These are phyloP conservation scores for Mormyrus lacerda DNA, from an alignment of 2,113 vertebrate species.

Conservation along the genomic window DNA sequence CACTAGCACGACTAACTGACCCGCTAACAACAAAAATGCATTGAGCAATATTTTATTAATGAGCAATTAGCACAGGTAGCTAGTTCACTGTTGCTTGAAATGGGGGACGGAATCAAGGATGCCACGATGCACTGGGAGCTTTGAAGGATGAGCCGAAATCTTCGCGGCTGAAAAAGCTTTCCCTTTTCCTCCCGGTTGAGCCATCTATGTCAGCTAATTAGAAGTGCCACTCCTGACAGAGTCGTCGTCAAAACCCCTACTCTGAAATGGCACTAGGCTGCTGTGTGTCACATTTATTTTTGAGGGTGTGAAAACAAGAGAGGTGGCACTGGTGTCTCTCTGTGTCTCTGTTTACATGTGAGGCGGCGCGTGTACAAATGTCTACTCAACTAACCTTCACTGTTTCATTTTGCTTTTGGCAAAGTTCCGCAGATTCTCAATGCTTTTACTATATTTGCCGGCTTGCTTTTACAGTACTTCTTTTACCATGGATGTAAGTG, in stretches of 20 bases:
- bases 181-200: constrained; percentile 35
- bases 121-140: not conserved
- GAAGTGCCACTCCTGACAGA: constrained; percentile 48
- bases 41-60: not conserved
- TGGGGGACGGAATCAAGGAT: not conserved
- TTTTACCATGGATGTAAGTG: not conserved
- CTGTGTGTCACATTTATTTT: constrained; percentile 47
- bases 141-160: not conserved
- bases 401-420: constrained; percentile 6
- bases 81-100: not conserved
- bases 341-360: constrained; percentile 25
- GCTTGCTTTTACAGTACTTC: not conserved
- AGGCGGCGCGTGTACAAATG: constrained; percentile 23
- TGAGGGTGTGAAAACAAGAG: constrained; percentile 48
- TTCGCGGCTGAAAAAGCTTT: constrained; percentile 28
- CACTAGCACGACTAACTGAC: not conserved
- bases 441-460: not conserved
- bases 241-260: constrained; percentile 44
- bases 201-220: constrained; percentile 48
- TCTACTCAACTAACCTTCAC: constrained; percentile 27
- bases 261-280: constrained; percentile 46
- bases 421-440: not conserved
- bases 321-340: constrained; percentile 41
- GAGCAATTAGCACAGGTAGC: not conserved
- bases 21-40: not conserved